These are phyloP conservation scores for Latrodectus hesperus DNA, from an alignment of 2,888 invertebrate genomes.

Conservation along the genomic window DNA sequence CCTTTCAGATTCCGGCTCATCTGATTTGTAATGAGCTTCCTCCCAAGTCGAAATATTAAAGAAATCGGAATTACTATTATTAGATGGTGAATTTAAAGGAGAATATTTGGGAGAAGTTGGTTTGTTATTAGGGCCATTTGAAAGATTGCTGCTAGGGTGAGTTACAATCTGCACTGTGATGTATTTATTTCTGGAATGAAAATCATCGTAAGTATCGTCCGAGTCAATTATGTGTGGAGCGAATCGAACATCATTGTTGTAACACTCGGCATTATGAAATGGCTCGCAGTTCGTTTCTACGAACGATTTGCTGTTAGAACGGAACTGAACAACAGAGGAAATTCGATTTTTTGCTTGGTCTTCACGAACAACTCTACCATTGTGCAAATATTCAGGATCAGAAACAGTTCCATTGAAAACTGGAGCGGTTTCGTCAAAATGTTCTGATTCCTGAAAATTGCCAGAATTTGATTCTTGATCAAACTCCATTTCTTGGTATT, in stretches of 20 bases:
- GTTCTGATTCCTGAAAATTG: slow-evolving; percentile 46
- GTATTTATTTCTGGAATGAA: slow-evolving; percentile 3
- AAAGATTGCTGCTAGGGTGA: background rate
- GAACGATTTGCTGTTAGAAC: background rate
- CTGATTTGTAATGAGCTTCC: slow-evolving; percentile 37
- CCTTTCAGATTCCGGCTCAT: background rate
- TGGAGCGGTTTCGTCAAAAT: slow-evolving; percentile 1
- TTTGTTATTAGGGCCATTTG: background rate
- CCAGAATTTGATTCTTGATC: slow-evolving; percentile 55
- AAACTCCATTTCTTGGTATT: slow-evolving; percentile 62
- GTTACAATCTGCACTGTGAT: slow-evolving; percentile 56
- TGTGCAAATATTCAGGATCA: background rate
- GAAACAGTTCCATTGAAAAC: background rate
- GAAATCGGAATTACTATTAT: slow-evolving; percentile 8
- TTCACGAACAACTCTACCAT: background rate
- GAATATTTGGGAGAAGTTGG: background rate
- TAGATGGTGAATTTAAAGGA: background rate
- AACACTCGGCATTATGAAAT: slow-evolving; percentile 27
- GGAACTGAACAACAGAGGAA: background rate
- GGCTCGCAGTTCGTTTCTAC: slow-evolving; percentile 21
- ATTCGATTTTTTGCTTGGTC: background rate
- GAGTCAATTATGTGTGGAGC: background rate
- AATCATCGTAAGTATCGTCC: background rate
- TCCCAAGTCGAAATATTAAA: slow-evolving; percentile 59
- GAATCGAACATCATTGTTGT: slow-evolving; percentile 52